Conservation (phyloP, 1,140 invertebrate genomes). For the Drosophila baimaii region DNA sequence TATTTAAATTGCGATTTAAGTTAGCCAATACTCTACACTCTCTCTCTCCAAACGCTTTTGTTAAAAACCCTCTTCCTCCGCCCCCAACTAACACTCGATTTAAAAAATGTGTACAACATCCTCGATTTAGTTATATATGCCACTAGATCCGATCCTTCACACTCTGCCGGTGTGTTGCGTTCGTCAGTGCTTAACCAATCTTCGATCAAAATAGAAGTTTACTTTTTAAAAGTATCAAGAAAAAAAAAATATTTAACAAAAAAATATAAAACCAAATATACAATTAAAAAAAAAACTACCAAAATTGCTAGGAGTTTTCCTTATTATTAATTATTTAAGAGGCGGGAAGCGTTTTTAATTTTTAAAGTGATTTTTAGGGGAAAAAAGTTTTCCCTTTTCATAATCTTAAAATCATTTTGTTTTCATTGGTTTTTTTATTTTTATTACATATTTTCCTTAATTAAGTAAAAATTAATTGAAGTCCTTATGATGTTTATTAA, state of each 20-base stretch:
- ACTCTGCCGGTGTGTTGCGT: constrained; percentile 33
- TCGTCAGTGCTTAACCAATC: constrained; percentile 61
- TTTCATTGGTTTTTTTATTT: no score
- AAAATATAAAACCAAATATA: constrained; percentile 71
- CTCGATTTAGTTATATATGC: constrained; percentile 41
- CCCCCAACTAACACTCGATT: constrained; percentile 18
- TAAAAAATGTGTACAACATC: constrained; percentile 15
- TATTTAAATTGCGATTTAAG: constrained; percentile 73
- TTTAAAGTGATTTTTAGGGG: background rate
- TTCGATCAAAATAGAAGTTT: constrained; percentile 72
- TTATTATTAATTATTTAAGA: background rate
- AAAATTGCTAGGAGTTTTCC: background rate
- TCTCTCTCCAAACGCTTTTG: constrained; percentile 54
- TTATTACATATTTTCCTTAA: no score
- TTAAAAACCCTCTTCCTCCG: constrained; percentile 54
- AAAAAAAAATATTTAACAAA: constrained; percentile 37
- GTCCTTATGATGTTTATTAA: no score
- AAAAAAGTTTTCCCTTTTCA: background rate
- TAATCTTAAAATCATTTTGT: background rate
- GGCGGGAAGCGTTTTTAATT: background rate
- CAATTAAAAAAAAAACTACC: constrained; percentile 54
- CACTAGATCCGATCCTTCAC: constrained; percentile 29
- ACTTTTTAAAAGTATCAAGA: constrained; percentile 76
- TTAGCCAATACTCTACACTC: constrained; percentile 68
- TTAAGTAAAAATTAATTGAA: no score